These are phyloP conservation scores for Myotis findleyi DNA, from an alignment of 2,797 vertebrate species.

Conservation along the genomic window DNA sequence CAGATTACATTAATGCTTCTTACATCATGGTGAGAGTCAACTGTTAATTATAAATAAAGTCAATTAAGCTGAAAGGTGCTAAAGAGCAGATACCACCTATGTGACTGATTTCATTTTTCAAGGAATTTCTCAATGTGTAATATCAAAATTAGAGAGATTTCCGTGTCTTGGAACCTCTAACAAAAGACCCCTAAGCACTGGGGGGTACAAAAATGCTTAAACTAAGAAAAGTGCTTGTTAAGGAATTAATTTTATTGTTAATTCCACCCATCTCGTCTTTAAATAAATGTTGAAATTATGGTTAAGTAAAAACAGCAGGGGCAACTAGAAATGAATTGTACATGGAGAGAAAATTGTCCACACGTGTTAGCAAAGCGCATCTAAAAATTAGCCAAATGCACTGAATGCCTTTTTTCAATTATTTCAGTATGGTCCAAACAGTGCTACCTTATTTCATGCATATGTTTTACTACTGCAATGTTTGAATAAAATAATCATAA, in stretches of 20 bases:
- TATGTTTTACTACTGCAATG: background rate
- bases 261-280: slow-evolving; percentile 72
- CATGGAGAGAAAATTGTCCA: slow-evolving; percentile 74
- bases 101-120: slow-evolving; percentile 81
- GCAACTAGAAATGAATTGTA: slow-evolving; percentile 68
- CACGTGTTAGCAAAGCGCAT: slow-evolving; percentile 55
- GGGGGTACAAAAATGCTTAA: slow-evolving; percentile 77
- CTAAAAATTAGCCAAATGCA: slow-evolving; percentile 65
- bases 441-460: slow-evolving; percentile 69
- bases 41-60: slow-evolving; percentile 84
- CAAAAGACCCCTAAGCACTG: slow-evolving; percentile 69
- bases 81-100: slow-evolving; percentile 82
- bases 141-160: slow-evolving; percentile 80
- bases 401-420: slow-evolving; percentile 48
- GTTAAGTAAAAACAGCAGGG: slow-evolving; percentile 81
- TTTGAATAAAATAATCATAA: slow-evolving; percentile 43
- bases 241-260: slow-evolving; percentile 73
- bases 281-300: slow-evolving; percentile 81
- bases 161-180: slow-evolving; percentile 77
- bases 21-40: slow-evolving; percentile 97
- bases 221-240: slow-evolving; percentile 78
- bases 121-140: slow-evolving; percentile 78
- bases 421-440: slow-evolving; percentile 28
- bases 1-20: slow-evolving; percentile 99
- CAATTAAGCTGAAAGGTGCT: slow-evolving; percentile 81